Evolutionary conservation across 2,113 vertebrate species (phyloP), one percentile per base, ranked within the genome.

Genomic region (Vombatus ursinus): DNA sequence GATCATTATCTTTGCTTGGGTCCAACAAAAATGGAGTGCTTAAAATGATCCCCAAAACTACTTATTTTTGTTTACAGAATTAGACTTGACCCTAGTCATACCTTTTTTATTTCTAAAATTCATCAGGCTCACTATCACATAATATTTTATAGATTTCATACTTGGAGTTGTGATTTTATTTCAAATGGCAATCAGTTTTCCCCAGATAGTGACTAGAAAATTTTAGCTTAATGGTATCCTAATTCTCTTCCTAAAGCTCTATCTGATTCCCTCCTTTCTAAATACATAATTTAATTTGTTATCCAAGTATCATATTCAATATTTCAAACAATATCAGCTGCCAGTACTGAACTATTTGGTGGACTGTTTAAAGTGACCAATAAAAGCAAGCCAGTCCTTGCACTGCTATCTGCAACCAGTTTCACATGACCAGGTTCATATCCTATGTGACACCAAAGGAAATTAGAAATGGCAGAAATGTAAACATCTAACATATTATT

Each of bases 311-410:
- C 91, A 68, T 47, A 90, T 28, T 92, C 93, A 51, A 52, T 92
- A 93, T 96, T 97, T 96, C 92, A 92, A 95, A 97, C 90, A 90
- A 48, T 51, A 49, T 50, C 77, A 84, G 68, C 95, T 95, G 96
- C 93, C 91, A 91, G 50, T 61, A 93, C 84, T 61, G 50, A 49
- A 95, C 95, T 95, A 31, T 84, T 95, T 92, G 77, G 61, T 94
- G 96, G 25, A 47, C 84, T 92, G 54, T 96, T 91, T 93, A 52
- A n/a, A 93, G 47, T 57, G 52, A 53, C 84, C 91, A 90, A 28
- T 37, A 93, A 50, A 90, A 96, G 52, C 92, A 52, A 89, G 93
- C n/a, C 94, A 93, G 84, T 94, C 57, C 90, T 94, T n/a, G 84
- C 50, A 37, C 57, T 61, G 77, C 47, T 61, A 84, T 92, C 61